Conservation (phyloP, 2,797 vertebrate species). For the Myotis myotis region DNA sequence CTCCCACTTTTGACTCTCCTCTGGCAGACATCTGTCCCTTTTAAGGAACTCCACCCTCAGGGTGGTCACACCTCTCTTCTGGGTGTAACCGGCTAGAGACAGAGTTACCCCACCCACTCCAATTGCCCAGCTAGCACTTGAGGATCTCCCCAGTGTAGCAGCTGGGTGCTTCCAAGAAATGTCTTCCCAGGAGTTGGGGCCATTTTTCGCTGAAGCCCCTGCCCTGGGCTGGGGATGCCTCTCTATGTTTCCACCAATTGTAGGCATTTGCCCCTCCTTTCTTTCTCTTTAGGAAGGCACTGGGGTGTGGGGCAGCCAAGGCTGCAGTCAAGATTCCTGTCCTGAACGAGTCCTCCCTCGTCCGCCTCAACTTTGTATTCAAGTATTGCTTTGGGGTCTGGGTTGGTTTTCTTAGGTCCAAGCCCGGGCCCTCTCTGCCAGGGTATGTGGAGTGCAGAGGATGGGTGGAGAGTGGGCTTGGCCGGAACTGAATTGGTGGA, state of each 20-base stretch:
- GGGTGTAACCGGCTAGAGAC: neutral
- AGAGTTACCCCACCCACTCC: conserved; percentile 30
- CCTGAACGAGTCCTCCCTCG: conserved; percentile 22
- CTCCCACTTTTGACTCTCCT: conserved; percentile 12
- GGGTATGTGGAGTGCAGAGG: conserved; percentile 49
- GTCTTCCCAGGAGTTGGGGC: neutral
- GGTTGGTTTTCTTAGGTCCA: conserved; percentile 39
- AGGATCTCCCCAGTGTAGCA: neutral
- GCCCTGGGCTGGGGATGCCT: neutral
- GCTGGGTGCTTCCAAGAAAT: conserved; percentile 15
- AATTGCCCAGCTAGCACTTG: conserved; percentile 10
- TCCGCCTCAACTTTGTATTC: conserved; percentile 55
- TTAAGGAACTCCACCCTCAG: conserved; percentile 53
- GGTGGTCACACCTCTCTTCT: conserved; percentile 35
- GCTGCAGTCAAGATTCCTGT: neutral
- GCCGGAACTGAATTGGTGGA: conserved; percentile 54
- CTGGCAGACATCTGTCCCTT: neutral
- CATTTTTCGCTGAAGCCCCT: conserved; percentile 19
- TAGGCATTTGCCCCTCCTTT: conserved; percentile 40
- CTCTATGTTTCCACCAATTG: conserved; percentile 42
- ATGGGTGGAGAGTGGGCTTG: conserved; percentile 61
- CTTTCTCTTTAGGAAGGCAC: conserved; percentile 55
- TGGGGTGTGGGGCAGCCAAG: neutral
- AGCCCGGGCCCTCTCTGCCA: neutral
- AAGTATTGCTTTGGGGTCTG: conserved; percentile 35